Conservation (phyloP, 2,888 invertebrate species). For the Brachyptera risi region DNA sequence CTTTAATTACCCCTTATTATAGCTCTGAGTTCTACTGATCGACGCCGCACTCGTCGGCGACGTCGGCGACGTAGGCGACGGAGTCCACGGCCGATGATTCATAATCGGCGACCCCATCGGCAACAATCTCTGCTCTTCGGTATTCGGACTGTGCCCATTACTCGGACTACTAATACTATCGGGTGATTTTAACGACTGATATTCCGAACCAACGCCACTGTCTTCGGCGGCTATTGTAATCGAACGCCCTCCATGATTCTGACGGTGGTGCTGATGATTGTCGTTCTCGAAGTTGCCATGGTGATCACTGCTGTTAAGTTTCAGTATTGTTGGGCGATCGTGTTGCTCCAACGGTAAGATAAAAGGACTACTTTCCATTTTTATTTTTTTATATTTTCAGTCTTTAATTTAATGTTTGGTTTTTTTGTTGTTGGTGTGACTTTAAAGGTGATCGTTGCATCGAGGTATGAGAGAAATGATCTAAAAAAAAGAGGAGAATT, state of each 20-base stretch:
- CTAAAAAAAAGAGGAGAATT: too few species aligned
- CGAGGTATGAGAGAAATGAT: too few species aligned
- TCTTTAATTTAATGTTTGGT: background rate
- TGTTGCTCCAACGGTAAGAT: background rate
- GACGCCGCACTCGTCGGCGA: too few species aligned
- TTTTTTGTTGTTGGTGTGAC: background rate
- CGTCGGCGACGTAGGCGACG: slow-evolving; percentile 14
- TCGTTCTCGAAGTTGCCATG: background rate
- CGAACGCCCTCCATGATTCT: background rate
- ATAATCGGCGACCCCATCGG: slow-evolving; percentile 6
- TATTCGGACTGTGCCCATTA: background rate
- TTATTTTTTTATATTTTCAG: too few species aligned
- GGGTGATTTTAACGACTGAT: background rate
- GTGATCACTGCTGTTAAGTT: background rate
- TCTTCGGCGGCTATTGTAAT: background rate
- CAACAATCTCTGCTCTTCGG: background rate
- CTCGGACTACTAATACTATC: background rate
- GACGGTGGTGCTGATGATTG: background rate
- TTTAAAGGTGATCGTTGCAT: too few species aligned
- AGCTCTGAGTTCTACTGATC: background rate
- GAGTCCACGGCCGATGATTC: background rate
- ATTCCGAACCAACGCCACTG: background rate
- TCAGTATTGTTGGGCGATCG: background rate
- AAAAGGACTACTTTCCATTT: too few species aligned
- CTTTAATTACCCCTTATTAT: background rate